Evolutionary conservation across 1,140 invertebrate species (phyloP).

Genomic region (Meloidogyne hapla): DNA sequence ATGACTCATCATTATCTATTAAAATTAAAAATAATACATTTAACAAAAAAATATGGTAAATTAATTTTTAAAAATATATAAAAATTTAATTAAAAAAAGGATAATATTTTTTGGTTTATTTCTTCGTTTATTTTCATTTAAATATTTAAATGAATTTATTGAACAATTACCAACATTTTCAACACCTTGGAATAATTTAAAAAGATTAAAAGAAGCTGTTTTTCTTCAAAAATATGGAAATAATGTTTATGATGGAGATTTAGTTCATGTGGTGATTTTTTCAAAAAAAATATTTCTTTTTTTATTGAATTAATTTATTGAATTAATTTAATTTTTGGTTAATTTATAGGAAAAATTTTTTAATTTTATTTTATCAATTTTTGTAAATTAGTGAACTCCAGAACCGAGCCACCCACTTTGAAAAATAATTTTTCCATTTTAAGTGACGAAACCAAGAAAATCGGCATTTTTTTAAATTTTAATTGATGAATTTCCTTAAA

Average conservation of each 20-base stretch:
- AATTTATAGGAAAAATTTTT: too few relatives aligned
- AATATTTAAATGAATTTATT: slow-evolving; percentile 37
- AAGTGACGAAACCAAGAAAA: too few relatives aligned
- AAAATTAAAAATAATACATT: not conserved
- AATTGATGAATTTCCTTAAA: too few relatives aligned
- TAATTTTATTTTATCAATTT: too few relatives aligned
- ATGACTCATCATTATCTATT: not conserved
- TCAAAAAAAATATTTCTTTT: slow-evolving; percentile 5
- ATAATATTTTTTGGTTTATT: slow-evolving; percentile 7
- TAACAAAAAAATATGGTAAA: slow-evolving; percentile 8
- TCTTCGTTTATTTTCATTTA: slow-evolving; percentile 8
- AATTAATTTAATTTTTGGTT: too few relatives aligned
- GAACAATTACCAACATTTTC: slow-evolving; percentile 40
- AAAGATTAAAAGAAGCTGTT: slow-evolving; percentile 48
- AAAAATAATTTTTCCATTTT: too few relatives aligned
- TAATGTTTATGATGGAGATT: slow-evolving; percentile 53
- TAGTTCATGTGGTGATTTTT: slow-evolving; percentile 49
- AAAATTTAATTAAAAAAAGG: slow-evolving; percentile 7
- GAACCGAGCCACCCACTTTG: too few relatives aligned
- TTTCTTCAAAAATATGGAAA: slow-evolving; percentile 35
- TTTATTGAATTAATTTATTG: too few relatives aligned
- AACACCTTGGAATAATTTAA: slow-evolving; percentile 49
- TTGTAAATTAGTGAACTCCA: too few relatives aligned
- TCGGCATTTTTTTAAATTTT: too few relatives aligned
- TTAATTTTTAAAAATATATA: not conserved